These are phyloP conservation scores for Chondrosia reniformis DNA, from an alignment of 37 sponge, comb jelly and placozoan genomes.

Conservation along the genomic window DNA sequence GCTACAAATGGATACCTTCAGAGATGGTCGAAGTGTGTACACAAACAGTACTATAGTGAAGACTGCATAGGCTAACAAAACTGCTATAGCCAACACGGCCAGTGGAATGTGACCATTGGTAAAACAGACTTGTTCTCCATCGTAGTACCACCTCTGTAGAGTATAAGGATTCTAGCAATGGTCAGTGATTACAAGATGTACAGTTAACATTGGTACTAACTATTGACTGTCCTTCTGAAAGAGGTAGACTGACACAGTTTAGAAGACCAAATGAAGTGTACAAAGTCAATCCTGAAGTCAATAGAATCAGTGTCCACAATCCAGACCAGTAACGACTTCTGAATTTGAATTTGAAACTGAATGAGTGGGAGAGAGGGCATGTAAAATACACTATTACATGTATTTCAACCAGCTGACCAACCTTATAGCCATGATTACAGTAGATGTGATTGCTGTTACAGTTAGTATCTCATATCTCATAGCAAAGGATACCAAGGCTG, in stretches of 20 bases:
- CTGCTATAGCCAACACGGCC: slow-evolving; percentile 31
- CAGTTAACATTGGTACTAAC: background rate
- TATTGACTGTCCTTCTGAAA: background rate
- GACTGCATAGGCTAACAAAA: slow-evolving; percentile 19
- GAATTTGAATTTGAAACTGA: slow-evolving; percentile 5
- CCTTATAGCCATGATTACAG: slow-evolving; percentile 25
- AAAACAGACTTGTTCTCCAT: slow-evolving; percentile 57
- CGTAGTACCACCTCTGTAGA: slow-evolving; percentile 50
- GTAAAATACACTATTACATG: too few relatives aligned
- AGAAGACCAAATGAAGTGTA: slow-evolving; percentile 53
- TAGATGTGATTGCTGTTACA: slow-evolving; percentile 14
- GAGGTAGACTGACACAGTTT: slow-evolving; percentile 31
- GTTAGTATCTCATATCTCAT: slow-evolving; percentile 7
- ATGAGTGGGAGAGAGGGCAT: background rate
- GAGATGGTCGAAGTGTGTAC: background rate
- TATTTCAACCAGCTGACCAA: too few relatives aligned
- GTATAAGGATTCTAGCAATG: too few relatives aligned
- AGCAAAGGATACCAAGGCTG: slow-evolving; percentile 24
- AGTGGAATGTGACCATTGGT: slow-evolving; percentile 37
- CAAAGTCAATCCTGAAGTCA: slow-evolving; percentile 50
- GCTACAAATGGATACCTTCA: background rate
- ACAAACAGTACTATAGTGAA: slow-evolving; percentile 19
- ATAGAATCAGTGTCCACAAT: slow-evolving; percentile 37
- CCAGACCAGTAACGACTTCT: slow-evolving; percentile 42
- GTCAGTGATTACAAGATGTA: too few relatives aligned